Percentiles rank a stretch among this genome's conserved stretches.
These are phyloP conservation scores for Stigmatopora argus DNA, from an alignment of 2,113 vertebrate species.

Conservation along the genomic window DNA sequence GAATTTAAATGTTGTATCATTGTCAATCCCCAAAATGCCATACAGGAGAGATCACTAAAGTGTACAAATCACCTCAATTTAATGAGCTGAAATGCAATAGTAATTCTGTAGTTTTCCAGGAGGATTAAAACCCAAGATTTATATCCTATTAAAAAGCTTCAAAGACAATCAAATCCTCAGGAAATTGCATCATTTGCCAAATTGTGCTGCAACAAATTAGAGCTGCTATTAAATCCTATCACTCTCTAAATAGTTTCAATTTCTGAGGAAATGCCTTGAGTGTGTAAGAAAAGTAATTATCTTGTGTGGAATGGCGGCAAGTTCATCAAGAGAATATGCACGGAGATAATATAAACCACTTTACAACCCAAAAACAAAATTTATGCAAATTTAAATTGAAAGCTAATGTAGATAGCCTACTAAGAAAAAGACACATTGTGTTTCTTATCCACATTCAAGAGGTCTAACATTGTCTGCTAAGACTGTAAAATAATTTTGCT, in stretches of 20 bases:
- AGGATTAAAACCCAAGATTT: slow-evolving; percentile 39
- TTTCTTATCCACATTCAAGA: background rate
- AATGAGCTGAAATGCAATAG: slow-evolving; percentile 28
- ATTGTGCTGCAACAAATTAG: slow-evolving; percentile 30
- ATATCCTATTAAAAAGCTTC: slow-evolving; percentile 41
- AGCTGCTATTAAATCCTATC: slow-evolving; percentile 36
- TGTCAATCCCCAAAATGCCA: slow-evolving; percentile 33
- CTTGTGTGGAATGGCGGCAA: background rate
- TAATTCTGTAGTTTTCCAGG: slow-evolving; percentile 24
- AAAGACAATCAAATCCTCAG: slow-evolving; percentile 26
- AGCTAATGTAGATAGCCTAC: background rate
- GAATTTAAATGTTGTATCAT: slow-evolving; percentile 49
- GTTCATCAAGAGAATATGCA: slow-evolving; percentile 11
- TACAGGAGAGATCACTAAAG: slow-evolving; percentile 29
- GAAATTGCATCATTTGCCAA: slow-evolving; percentile 52
- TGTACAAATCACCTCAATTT: slow-evolving; percentile 27
- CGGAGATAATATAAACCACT: slow-evolving; percentile 1
- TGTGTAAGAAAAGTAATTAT: slow-evolving; percentile 25
- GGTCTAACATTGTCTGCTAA: background rate
- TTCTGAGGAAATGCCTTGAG: slow-evolving; percentile 23
- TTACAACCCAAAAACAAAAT: background rate
- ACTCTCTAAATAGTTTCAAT: slow-evolving; percentile 20
- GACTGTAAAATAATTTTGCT: too few relatives aligned
- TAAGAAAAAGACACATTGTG: background rate
- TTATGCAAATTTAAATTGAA: slow-evolving; percentile 1